phyloP scores from a whole-genome alignment of 1,140 invertebrate genomes.

The Charaxes varanes region DNA sequence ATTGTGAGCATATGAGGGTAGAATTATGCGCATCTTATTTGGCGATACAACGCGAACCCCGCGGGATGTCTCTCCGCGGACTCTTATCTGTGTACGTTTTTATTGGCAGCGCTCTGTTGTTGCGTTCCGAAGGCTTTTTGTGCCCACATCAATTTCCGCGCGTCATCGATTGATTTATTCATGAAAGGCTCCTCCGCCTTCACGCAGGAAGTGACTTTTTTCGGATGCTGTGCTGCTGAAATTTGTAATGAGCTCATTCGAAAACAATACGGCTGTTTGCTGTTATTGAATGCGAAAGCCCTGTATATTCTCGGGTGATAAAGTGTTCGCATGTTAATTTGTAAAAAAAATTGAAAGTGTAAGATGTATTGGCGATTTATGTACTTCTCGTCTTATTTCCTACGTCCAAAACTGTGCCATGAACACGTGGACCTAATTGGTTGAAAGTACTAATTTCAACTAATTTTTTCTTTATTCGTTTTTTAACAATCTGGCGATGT shows the following conservation, averaged over 20 bases:
- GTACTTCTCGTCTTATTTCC: too few species aligned
- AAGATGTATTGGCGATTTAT: too few species aligned
- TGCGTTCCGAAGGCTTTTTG: constrained; percentile 63
- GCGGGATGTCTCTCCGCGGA: constrained; percentile 38
- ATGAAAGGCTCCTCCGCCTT: constrained; percentile 59
- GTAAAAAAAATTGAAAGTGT: too few species aligned
- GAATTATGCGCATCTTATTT: constrained; percentile 71
- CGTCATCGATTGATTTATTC: constrained; percentile 69
- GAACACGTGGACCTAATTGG: too few species aligned
- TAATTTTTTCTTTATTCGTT: too few species aligned
- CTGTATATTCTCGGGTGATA: constrained; percentile 24
- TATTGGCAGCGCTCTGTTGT: constrained; percentile 66
- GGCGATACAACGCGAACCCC: constrained; percentile 35
- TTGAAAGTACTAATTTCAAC: too few species aligned
- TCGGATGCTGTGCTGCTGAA: constrained; percentile 55
- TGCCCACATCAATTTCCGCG: constrained; percentile 69
- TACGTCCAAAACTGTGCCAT: too few species aligned
- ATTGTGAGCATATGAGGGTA: constrained; percentile 31
- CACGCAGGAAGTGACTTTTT: constrained; percentile 69
- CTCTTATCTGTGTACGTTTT: constrained; percentile 61
- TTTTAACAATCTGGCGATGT: too few species aligned
- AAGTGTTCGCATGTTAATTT: constrained; percentile 20
- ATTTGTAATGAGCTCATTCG: constrained; percentile 70
- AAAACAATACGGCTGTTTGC: constrained; percentile 70
- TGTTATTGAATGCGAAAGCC: constrained; percentile 39